Percentiles rank a stretch among this genome's conserved stretches.
phyloP scores from a whole-genome alignment of 1,140 invertebrate species.

The Campoletis sonorensis region DNA sequence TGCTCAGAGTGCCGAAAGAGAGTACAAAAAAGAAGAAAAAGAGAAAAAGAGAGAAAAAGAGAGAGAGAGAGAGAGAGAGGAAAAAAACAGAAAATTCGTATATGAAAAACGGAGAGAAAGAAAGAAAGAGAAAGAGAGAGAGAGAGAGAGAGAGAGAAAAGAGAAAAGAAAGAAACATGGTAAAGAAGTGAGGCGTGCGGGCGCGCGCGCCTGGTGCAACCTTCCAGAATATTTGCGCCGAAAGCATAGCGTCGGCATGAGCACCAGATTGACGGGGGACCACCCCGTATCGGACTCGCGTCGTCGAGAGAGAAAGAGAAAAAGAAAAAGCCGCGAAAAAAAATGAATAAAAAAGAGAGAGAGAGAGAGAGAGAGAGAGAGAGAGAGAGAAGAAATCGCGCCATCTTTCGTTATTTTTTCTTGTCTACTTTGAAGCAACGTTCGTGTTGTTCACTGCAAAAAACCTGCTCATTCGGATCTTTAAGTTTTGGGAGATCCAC shows the following conservation, averaged over 20 bases:
- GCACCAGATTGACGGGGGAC: constrained; percentile 57
- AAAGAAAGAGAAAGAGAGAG: constrained; percentile 43
- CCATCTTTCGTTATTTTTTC: constrained; percentile 35
- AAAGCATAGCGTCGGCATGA: constrained; percentile 53
- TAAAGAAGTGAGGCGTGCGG: constrained; percentile 37
- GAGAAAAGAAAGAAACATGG: constrained; percentile 41
- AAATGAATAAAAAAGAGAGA: background rate
- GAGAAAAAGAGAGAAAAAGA: no score
- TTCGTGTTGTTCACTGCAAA: constrained; percentile 22
- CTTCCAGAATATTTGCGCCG: constrained; percentile 56
- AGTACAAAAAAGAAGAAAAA: constrained; percentile 31
- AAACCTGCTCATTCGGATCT: constrained; percentile 37
- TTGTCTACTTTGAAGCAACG: constrained; percentile 6
- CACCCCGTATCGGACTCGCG: constrained; percentile 55
- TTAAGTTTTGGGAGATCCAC: constrained; percentile 27
- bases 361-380: constrained; percentile 51
- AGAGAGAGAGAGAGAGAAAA: constrained; percentile 41
- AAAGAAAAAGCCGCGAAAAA: background rate
- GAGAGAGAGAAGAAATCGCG: constrained; percentile 54
- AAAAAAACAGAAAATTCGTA: constrained; percentile 30
- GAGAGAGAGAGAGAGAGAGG: no score
- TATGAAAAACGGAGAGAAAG: constrained; percentile 37
- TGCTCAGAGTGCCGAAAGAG: constrained; percentile 52
- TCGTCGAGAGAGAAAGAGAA: constrained; percentile 27
- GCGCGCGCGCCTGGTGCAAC: constrained; percentile 38